phyloP scores from a whole-genome alignment of 2,113 vertebrate species.

The Puma concolor region DNA sequence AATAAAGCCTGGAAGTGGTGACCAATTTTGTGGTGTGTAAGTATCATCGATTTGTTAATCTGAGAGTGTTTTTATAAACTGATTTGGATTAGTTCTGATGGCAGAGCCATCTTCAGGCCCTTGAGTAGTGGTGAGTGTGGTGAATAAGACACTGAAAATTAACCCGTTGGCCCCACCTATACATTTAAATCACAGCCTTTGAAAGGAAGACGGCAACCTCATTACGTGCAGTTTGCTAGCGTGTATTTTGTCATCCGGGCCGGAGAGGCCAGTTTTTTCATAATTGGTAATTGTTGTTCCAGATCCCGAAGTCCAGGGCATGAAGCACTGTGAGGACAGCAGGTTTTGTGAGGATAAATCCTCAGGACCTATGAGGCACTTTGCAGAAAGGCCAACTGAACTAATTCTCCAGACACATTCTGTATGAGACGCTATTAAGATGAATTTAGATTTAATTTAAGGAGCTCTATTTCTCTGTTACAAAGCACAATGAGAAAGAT shows the following conservation, averaged over 20 bases:
- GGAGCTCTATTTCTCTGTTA: constrained; percentile 51
- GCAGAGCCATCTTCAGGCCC: constrained; percentile 53
- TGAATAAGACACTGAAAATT: constrained; percentile 72
- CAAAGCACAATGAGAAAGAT: constrained; percentile 31
- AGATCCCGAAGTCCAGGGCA: background rate
- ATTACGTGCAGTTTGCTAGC: constrained; percentile 27
- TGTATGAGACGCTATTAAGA: constrained; percentile 57
- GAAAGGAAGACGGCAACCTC: constrained; percentile 49
- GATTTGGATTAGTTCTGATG: constrained; percentile 80
- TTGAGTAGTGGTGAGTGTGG: constrained; percentile 35
- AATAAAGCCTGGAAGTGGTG: constrained; percentile 80
- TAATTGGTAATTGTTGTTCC: constrained; percentile 2
- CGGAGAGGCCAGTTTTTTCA: constrained; percentile 14
- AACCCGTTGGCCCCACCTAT: constrained; percentile 70
- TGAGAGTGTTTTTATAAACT: constrained; percentile 78
- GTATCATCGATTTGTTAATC: constrained; percentile 84
- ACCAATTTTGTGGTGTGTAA: constrained; percentile 80
- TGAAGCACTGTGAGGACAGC: background rate
- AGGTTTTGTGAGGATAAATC: background rate
- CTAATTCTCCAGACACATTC: constrained; percentile 56
- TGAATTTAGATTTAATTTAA: constrained; percentile 71
- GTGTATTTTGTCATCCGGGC: background rate
- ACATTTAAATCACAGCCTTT: constrained; percentile 76
- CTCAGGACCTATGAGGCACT: background rate
- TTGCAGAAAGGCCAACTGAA: constrained; percentile 28